Conservation (phyloP, 1,140 invertebrate species). For the Drosophila quadrilineata region DNA sequence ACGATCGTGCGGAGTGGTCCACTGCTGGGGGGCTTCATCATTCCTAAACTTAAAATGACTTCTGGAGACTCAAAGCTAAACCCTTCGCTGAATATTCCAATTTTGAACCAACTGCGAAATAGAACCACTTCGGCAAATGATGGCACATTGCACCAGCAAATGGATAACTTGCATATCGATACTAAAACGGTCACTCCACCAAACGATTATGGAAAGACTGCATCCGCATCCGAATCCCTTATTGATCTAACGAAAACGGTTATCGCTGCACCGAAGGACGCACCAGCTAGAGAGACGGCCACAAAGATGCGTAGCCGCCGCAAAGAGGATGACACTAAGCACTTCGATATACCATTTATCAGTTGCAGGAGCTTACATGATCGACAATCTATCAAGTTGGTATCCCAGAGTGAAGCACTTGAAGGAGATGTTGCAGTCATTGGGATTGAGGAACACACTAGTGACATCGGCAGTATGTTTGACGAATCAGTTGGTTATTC, state of each 20-base stretch:
- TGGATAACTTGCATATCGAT: conserved; percentile 21
- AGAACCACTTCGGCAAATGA: conserved; percentile 20
- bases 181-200: too few species aligned
- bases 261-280: conserved; percentile 27
- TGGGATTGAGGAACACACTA: conserved; percentile 9
- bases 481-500: conserved; percentile 45
- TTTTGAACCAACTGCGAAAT: conserved; percentile 27
- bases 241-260: conserved; percentile 56
- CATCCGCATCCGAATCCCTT: conserved; percentile 2
- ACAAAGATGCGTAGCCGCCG: conserved; percentile 38
- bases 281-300: conserved; percentile 45
- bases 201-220: conserved; percentile 22
- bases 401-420: not conserved
- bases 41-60: conserved; percentile 27
- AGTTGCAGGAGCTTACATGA: conserved; percentile 41
- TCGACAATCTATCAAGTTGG: not conserved
- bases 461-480: conserved; percentile 40
- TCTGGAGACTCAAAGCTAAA: conserved; percentile 19
- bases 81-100: conserved; percentile 38
- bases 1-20: conserved; percentile 11
- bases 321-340: conserved; percentile 17
- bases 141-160: conserved; percentile 14
- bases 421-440: not conserved
- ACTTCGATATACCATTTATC: conserved; percentile 71
- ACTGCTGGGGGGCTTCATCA: conserved; percentile 20